Percentiles rank a stretch among this genome's conserved stretches.
These are phyloP conservation scores for Globodera rostochiensis DNA, from an alignment of 1,140 invertebrate species.

Conservation along the genomic window DNA sequence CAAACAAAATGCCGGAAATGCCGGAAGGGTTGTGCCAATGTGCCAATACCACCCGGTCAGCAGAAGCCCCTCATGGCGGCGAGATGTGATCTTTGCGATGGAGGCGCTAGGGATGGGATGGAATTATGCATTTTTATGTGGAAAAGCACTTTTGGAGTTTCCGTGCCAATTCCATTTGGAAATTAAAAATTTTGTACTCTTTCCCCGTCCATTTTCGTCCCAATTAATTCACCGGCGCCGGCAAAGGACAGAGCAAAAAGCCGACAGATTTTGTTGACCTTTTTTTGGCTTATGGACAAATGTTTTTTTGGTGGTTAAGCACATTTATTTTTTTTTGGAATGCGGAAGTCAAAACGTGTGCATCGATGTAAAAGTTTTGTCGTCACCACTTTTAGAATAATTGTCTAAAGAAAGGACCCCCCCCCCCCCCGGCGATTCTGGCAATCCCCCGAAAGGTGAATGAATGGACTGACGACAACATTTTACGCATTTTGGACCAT, in stretches of 20 bases:
- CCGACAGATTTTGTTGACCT: not conserved
- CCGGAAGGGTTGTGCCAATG: no score
- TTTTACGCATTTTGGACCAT: not conserved
- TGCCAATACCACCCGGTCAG: no score
- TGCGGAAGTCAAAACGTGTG: not conserved
- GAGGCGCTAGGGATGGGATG: not conserved
- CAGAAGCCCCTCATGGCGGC: not conserved
- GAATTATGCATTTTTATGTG: not conserved
- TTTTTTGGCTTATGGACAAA: not conserved
- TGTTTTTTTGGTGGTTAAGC: not conserved
- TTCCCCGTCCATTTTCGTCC: not conserved
- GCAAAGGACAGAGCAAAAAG: not conserved
- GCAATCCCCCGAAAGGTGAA: no score
- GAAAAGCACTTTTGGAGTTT: not conserved
- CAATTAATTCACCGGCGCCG: not conserved
- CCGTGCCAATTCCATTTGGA: constrained; percentile 1
- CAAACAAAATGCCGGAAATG: no score
- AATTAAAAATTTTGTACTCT: not conserved
- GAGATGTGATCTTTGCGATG: not conserved
- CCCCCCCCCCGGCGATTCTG: no score
- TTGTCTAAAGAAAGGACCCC: no score
- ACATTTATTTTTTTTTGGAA: not conserved
- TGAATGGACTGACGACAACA: not conserved
- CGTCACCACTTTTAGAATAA: no score
- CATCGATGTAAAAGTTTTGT: no score